Base-by-base conservation (phyloP, 1,140 invertebrate species). In the Aphelenchoides fujianensis region DNA sequence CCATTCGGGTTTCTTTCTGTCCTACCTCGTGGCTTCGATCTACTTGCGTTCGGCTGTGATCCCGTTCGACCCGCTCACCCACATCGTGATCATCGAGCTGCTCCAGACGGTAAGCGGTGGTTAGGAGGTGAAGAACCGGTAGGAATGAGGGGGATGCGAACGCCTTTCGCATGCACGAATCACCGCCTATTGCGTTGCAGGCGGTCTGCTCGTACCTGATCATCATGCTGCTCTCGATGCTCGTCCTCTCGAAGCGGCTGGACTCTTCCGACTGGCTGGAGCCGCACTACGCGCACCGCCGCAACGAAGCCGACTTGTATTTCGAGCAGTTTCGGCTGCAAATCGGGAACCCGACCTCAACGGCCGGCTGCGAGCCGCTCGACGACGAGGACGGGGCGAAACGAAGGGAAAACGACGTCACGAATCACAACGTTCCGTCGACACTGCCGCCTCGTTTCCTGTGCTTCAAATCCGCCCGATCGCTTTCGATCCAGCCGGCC, bases 101-200 rank as follows among this genome's bases (percentile, higher is more conserved):
- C n/a, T 66, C 19, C 63, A 66, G 32, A 66, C 32, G 32, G 59
- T 61, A 61, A 61, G 59, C n/a, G n/a, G n/a, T n/a, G n/a, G n/a
- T n/a, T n/a, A n/a, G n/a, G n/a, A n/a, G n/a, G n/a, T n/a, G n/a
- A n/a, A n/a, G n/a, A n/a, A n/a, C n/a, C n/a, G n/a, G n/a, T n/a
- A n/a, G n/a, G n/a, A n/a, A n/a, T n/a, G n/a, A n/a, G n/a, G n/a
- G n/a, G n/a, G 59, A 2, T 61, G 27, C 1, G n/a, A 31, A 61
- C 59, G 16, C 30, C n/a, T 19, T 61, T 19, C 57, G 7, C 9
- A 59, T n/a, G n/a, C n/a, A n/a, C n/a, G n/a, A n/a, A n/a, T n/a
- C n/a, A n/a, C n/a, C n/a, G n/a, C n/a, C 57, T 59, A 9, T 7
- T 59, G 1, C 16, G n/a, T 61, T 61, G 16, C 59, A 61, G 59